A percentile compares a stretch with the other conserved stretches of the same genome.
These are phyloP conservation scores for Hypotaenidia philippensis DNA, from an alignment of 2,797 vertebrate species.

Conservation along the genomic window DNA sequence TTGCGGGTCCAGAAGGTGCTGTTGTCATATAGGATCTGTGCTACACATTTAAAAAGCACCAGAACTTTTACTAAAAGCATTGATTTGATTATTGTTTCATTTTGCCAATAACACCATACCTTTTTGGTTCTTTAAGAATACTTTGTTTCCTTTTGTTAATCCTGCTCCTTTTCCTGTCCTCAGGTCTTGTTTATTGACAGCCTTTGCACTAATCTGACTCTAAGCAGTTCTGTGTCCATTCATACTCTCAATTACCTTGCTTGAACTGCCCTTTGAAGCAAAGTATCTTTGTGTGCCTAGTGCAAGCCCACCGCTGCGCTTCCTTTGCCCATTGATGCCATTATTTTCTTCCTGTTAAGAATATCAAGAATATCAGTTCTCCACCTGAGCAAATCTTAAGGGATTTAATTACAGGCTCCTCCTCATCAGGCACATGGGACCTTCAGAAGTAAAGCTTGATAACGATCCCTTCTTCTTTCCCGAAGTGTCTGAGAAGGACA, in stretches of 20 bases:
- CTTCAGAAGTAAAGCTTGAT: neutral
- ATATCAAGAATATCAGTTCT: neutral
- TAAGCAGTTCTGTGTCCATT: neutral
- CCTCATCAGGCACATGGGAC: neutral
- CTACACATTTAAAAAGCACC: neutral
- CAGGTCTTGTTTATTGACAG: neutral
- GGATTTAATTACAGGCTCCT: neutral
- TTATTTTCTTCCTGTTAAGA: neutral
- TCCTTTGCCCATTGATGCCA: neutral
- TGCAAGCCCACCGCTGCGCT: neutral
- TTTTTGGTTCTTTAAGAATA: neutral
- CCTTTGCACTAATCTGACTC: neutral
- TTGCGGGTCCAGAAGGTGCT: neutral
- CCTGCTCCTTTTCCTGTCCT: neutral
- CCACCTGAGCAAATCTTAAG: neutral
- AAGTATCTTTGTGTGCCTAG: neutral
- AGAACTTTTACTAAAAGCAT: neutral
- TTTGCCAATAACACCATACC: neutral
- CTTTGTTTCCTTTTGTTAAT: neutral
- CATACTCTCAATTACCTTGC: neutral
- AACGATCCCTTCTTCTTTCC: neutral
- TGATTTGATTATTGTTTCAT: neutral
- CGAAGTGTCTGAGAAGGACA: neutral
- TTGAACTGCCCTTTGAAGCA: neutral
- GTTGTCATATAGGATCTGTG: neutral